Evolutionary conservation across 2,113 vertebrate genomes (phyloP).

Genomic region (Neogale vison): DNA sequence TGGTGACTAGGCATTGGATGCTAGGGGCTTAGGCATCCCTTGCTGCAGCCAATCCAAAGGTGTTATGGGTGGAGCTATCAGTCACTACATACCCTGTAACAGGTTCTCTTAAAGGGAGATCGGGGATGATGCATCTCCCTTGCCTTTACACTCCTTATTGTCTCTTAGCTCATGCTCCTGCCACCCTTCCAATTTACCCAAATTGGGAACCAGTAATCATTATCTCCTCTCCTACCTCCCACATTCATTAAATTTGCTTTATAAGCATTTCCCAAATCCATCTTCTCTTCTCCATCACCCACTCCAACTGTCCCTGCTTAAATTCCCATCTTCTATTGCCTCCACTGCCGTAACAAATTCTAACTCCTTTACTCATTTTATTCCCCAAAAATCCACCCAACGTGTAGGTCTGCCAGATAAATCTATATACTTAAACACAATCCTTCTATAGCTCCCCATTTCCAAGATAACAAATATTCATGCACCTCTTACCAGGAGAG

Average conservation of each 20-base stretch:
- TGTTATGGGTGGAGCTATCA: no score
- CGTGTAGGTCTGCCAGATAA: background rate
- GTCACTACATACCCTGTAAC: background rate
- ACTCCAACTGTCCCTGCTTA: background rate
- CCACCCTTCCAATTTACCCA: background rate
- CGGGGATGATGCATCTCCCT: background rate
- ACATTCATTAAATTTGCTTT: background rate
- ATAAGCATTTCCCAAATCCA: background rate
- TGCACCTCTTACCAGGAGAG: background rate
- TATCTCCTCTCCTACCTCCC: background rate
- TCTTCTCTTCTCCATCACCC: background rate
- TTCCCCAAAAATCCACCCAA: background rate
- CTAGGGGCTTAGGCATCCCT: background rate
- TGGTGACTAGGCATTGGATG: background rate
- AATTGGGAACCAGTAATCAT: background rate
- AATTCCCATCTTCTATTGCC: background rate
- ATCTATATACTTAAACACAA: background rate
- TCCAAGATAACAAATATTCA: background rate
- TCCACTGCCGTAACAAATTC: background rate
- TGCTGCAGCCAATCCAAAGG: background rate
- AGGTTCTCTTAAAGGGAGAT: background rate
- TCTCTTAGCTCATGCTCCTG: background rate
- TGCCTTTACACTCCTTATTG: background rate
- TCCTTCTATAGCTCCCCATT: background rate
- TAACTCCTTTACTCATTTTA: background rate